A percentile compares a stretch with the other conserved stretches of the same genome.
These are phyloP conservation scores for Motacilla tschutschensis DNA, from an alignment of 2,113 vertebrate species.

Conservation along the genomic window DNA sequence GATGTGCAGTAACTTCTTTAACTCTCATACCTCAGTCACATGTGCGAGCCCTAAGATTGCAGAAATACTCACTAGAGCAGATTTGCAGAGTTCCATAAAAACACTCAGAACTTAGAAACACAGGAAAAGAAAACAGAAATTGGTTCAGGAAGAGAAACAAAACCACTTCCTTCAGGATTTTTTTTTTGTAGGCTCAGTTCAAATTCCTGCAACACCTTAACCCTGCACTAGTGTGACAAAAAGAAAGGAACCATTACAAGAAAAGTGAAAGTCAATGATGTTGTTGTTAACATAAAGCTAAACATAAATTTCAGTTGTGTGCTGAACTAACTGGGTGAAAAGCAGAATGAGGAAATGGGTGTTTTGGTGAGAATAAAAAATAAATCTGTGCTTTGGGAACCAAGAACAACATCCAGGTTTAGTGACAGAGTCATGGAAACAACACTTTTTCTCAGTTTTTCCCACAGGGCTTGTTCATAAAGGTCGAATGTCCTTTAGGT, in stretches of 20 bases:
- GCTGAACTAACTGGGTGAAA: background rate
- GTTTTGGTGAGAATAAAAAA: background rate
- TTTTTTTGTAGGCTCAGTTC: background rate
- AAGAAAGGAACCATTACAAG: background rate
- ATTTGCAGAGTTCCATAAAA: background rate
- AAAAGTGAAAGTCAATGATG: background rate
- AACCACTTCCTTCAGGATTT: background rate
- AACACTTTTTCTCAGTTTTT: background rate
- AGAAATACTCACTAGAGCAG: background rate
- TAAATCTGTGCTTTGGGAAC: background rate
- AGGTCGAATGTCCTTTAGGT: background rate
- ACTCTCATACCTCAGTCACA: background rate
- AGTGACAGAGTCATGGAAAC: background rate
- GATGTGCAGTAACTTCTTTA: background rate
- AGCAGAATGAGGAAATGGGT: background rate
- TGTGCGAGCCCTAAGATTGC: background rate
- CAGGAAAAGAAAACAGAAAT: background rate
- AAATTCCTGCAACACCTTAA: background rate
- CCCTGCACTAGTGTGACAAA: background rate
- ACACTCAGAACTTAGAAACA: background rate
- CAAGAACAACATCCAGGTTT: background rate
- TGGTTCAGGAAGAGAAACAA: background rate
- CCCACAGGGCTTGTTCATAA: accelerated
- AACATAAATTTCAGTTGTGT: background rate
- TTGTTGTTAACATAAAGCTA: background rate